Evolutionary conservation across 2,888 invertebrate genomes (phyloP), one percentile per base, ranked within the genome.

Genomic region (Parelbella ahira): DNA sequence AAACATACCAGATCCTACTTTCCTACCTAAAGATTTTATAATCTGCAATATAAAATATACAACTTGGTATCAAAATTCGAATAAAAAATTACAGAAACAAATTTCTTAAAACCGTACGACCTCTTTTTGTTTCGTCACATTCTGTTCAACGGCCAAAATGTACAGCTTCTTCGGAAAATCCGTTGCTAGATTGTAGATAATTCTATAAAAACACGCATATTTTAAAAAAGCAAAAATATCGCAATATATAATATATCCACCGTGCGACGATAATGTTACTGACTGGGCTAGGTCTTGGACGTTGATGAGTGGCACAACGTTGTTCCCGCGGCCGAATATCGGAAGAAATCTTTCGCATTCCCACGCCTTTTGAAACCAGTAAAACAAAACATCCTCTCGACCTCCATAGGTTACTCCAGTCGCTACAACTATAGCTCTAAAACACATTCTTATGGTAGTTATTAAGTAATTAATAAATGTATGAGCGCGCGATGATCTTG

Each of bases 321-420:
- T 93, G 4, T 62, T 65, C 1, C 92, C 93, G 3, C 82, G 74
- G 0, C 88, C 88, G 18, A 92, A 71, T 44, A 92, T 72, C 0
- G 92, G 91, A 12, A 93, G 61, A 10, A 83, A 63, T n/a, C 75
- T 75, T 45, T 89, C 89, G 51, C 91, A 90, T 45, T 89, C 86
- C 91, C 92, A 93, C 5, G 91, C 90, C 58, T 90, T 84, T 76
- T 91, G 92, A 60, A 93, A 93, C 63, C 92, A 88, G 58, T 89
- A 90, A 50, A 88, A 89, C 1, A 93, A 70, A n/a, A 87, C 77
- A 21, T 89, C 89, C 58, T 93, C 90, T 23, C 84, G 88, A 4
- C 88, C 89, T 0, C 93, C 93, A 50, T 92, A 93, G 0, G 90
- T 89, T 7, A 91, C 66, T 1, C 92, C 93, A 5, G 89, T 67